Conservation (phyloP, 1,140 invertebrate species). For the Samia ricini region DNA sequence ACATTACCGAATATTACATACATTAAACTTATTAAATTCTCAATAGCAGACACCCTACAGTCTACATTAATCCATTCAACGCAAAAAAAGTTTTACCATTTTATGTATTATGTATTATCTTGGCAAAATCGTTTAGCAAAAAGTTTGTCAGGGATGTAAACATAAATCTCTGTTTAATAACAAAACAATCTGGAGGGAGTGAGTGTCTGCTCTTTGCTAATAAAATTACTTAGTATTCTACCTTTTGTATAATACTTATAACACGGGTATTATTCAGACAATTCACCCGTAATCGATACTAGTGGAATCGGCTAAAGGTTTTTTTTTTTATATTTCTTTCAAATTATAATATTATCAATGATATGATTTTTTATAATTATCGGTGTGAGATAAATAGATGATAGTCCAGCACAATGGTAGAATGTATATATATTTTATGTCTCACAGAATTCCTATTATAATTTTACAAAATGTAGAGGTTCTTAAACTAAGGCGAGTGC, state of each 20-base stretch:
- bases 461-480: too few relatives aligned
- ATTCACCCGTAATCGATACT: neutral
- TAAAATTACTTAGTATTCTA: slow-evolving; percentile 1
- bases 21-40: neutral
- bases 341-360: too few relatives aligned
- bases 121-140: neutral
- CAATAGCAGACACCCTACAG: neutral
- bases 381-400: too few relatives aligned
- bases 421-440: too few relatives aligned
- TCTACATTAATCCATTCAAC: neutral
- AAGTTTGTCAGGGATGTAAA: slow-evolving; percentile 3
- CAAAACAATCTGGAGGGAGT: neutral
- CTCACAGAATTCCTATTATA: too few relatives aligned
- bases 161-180: slow-evolving; percentile 4
- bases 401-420: too few relatives aligned
- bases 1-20: neutral
- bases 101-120: neutral
- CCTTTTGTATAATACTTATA: slow-evolving; percentile 1
- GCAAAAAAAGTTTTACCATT: neutral
- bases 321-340: too few relatives aligned
- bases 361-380: too few relatives aligned
- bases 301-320: too few relatives aligned
- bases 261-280: neutral
- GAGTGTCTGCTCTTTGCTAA: neutral
- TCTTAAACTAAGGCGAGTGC: too few relatives aligned